Percentiles rank a stretch among this genome's conserved stretches.
Evolutionary conservation across 2,113 vertebrate species (phyloP).

Genomic region (Entelurus aequoreus): DNA sequence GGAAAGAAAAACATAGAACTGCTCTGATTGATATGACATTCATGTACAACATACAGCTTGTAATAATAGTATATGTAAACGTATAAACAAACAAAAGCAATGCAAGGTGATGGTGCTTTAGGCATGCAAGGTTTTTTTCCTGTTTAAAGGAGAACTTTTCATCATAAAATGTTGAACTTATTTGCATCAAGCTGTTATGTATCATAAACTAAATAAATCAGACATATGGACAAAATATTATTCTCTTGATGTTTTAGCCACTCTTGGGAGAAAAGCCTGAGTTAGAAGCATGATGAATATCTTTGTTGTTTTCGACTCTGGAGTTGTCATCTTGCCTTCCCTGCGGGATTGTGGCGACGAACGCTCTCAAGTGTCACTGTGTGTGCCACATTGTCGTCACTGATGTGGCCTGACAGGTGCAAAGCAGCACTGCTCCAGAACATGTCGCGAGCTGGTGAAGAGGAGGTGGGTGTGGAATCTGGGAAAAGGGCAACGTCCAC

Average conservation of each 20-base stretch:
- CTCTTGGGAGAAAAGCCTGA: background rate
- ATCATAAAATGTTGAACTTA: constrained; percentile 29
- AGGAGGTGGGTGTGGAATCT: constrained; percentile 74
- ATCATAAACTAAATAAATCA: constrained; percentile 50
- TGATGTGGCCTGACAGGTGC: constrained; percentile 60
- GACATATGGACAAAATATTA: constrained; percentile 40
- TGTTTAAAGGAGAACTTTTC: constrained; percentile 16
- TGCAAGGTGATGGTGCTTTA: constrained; percentile 53
- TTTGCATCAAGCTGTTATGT: constrained; percentile 37
- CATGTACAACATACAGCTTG: constrained; percentile 40
- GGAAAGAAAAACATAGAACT: constrained; percentile 18
- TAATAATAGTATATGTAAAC: constrained; percentile 26
- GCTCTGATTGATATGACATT: constrained; percentile 31
- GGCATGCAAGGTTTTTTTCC: constrained; percentile 40
- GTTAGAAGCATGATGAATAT: constrained; percentile 6
- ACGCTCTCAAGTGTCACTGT: constrained; percentile 45
- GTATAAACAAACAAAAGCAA: constrained; percentile 22
- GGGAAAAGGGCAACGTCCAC: constrained; percentile 74
- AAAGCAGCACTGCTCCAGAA: constrained; percentile 63
- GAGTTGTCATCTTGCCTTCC: background rate
- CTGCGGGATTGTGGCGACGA: constrained; percentile 18
- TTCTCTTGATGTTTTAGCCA: background rate
- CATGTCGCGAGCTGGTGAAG: constrained; percentile 73
- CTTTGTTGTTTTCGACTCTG: constrained; percentile 9
- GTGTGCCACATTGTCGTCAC: constrained; percentile 39